phyloP scores from a whole-genome alignment of 1,140 invertebrate species.

The Bombus confusus region DNA sequence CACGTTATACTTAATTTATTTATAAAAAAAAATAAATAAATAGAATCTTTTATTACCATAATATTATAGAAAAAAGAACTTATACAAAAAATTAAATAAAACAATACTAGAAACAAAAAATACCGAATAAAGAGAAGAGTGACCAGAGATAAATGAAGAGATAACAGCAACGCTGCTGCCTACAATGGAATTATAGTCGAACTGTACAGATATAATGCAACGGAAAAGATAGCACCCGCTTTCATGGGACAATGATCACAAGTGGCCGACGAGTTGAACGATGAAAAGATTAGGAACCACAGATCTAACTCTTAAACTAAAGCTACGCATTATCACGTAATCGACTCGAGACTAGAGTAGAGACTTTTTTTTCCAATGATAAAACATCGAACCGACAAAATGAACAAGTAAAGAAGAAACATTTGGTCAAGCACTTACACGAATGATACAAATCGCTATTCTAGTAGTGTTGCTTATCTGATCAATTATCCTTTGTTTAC shows the following conservation, averaged over 20 bases:
- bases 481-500: conserved; percentile 35
- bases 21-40: neutral
- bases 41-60: neutral
- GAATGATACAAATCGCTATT: conserved; percentile 50
- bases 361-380: neutral
- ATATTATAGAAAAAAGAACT: neutral
- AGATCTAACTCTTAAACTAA: conserved; percentile 40
- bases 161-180: neutral
- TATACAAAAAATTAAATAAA: neutral
- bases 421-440: conserved; percentile 56
- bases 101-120: neutral
- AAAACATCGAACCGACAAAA: neutral
- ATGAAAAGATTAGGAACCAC: conserved; percentile 45
- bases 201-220: neutral
- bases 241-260: conserved; percentile 8
- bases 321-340: conserved; percentile 9
- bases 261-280: neutral
- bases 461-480: conserved; percentile 43
- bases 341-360: conserved; percentile 22
- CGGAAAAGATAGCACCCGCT: conserved; percentile 1
- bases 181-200: neutral
- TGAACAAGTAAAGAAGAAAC: conserved; percentile 25
- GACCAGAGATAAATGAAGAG: neutral
- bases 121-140: neutral
- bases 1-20: neutral